Conservation (phyloP, 2,797 vertebrate species). For the Mionectes olivaceus region DNA sequence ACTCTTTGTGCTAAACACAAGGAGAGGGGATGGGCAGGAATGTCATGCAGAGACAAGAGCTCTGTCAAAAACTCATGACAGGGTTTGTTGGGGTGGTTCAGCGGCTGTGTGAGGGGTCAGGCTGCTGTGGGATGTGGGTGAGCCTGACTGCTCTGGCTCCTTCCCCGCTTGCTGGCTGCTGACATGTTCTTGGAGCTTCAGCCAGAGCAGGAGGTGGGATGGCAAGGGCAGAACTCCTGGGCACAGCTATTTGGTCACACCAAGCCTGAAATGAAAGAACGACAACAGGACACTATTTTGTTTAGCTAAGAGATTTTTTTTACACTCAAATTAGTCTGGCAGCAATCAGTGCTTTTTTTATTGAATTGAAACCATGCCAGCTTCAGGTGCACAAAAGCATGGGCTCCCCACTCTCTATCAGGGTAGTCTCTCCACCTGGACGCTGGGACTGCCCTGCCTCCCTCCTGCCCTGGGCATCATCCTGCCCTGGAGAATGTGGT, state of each 20-base stretch:
- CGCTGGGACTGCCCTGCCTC: background rate
- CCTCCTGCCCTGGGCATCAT: background rate
- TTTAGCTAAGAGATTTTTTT: conserved; percentile 3
- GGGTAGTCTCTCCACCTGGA: rapidly evolving
- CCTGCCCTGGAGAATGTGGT: background rate
- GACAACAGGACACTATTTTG: background rate
- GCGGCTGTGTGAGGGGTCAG: background rate
- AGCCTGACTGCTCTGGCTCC: background rate
- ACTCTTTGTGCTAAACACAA: background rate
- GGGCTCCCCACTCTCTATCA: background rate
- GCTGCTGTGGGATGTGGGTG: rapidly evolving
- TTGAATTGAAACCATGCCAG: background rate
- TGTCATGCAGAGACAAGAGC: rapidly evolving
- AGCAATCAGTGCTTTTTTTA: background rate
- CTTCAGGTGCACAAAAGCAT: background rate
- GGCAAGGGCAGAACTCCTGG: background rate
- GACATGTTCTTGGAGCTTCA: background rate
- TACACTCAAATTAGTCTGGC: background rate
- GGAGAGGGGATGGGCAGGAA: background rate
- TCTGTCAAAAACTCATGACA: rapidly evolving
- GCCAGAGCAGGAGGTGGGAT: background rate
- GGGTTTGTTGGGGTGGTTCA: background rate
- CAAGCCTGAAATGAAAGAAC: background rate
- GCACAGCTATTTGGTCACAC: background rate
- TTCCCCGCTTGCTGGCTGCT: background rate